Evolutionary conservation across 2,797 vertebrate species (phyloP), one percentile per base, ranked within the genome.

Genomic region (Protosalanx chinensis): DNA sequence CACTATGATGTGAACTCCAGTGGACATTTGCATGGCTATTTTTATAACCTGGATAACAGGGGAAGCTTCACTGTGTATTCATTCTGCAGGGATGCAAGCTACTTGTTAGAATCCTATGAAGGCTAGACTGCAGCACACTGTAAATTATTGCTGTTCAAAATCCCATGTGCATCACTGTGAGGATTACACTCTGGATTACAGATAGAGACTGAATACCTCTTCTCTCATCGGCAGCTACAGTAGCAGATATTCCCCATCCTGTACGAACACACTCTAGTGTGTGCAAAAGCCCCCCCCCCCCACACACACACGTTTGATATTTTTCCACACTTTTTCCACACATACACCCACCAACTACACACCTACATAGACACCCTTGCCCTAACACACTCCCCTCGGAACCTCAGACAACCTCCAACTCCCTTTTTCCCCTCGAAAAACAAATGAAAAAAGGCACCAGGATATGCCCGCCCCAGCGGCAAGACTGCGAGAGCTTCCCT

Each of bases 381-480:
- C 7, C 37, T 3, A 18, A 13, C 61, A 33, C 35, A 3, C 63
- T 41, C 35, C 18, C 49, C 15, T 32, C 29, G 6, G 16, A 57
- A 83, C 81, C 83, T 85, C 77, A 80, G 78, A 83, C 79, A 84
- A 83, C 85, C 80, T 66, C 18, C 35, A 30, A 27, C 23, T 60
- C 82, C 85, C 82, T 85, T 78, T 84, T 87, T 27, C 23, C 23
- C 88, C 88, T 89, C 88, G 87, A 88, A 90, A 89, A 89, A 87
- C 88, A 91, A 91, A 90, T 90, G 88, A 51, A 35, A 75, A 70
- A 59, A 72, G 87, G 89, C 85, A 88, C 86, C 84, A 90, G 91
- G 91, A 91, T 89, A 90, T 87, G 90, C 90, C 89, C 89, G 89
- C 86, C 88, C 88, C 86, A 87, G 87, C 87, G 89, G 91, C 89